A percentile compares a stretch with the other conserved stretches of the same genome.
phyloP scores from a whole-genome alignment of 2,888 invertebrate species.

The Gastrophysa polygoni region DNA sequence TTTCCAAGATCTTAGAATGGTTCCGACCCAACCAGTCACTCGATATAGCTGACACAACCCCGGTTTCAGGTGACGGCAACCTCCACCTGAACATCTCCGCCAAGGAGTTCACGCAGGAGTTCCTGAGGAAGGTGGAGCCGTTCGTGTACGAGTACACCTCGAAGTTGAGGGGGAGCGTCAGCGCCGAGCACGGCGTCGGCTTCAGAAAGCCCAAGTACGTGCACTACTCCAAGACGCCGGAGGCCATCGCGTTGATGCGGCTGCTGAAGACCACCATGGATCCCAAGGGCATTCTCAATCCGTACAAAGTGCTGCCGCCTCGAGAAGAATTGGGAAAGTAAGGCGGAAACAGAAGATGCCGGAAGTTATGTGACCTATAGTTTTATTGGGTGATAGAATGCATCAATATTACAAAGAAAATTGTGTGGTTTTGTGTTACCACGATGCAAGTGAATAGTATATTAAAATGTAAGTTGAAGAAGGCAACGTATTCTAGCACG shows the following conservation, averaged over 20 bases:
- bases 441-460: no score
- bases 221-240: conserved; percentile 77
- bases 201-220: conserved; percentile 85
- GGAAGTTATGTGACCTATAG: no score
- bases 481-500: no score
- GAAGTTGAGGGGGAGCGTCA: conserved; percentile 82
- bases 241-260: conserved; percentile 81
- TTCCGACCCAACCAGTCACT: no score
- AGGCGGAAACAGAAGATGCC: no score
- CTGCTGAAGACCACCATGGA: conserved; percentile 86
- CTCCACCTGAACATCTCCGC: conserved; percentile 89
- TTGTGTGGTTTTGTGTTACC: no score
- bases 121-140: conserved; percentile 78
- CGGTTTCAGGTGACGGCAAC: conserved; percentile 83
- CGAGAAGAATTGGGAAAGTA: no score
- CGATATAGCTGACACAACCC: no score
- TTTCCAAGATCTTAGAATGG: no score
- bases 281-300: conserved; percentile 93
- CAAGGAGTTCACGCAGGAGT: conserved; percentile 67
- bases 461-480: no score
- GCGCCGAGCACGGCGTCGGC: conserved; percentile 98
- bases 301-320: conserved; percentile 83
- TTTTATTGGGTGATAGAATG: no score
- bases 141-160: conserved; percentile 90
- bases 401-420: no score